These are phyloP conservation scores for Cynopterus sphinx DNA, from an alignment of 2,797 vertebrate genomes.

Conservation along the genomic window DNA sequence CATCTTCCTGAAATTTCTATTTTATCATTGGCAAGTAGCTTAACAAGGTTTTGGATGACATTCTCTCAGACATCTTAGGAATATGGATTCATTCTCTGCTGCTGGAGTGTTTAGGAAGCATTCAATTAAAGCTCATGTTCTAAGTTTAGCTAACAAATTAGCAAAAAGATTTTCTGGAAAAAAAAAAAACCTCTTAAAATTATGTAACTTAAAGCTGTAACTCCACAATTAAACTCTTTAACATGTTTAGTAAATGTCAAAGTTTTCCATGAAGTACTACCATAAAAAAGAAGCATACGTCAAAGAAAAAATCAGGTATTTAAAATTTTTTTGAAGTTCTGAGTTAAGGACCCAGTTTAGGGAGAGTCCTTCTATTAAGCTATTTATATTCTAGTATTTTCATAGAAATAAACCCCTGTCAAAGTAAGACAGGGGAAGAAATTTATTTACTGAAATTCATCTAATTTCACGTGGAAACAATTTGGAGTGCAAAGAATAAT, in stretches of 20 bases:
- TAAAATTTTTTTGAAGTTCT: neutral
- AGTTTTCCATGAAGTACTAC: neutral
- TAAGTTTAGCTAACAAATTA: conserved; percentile 26
- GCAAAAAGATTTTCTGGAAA: neutral
- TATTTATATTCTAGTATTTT: conserved; percentile 49
- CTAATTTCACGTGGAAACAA: conserved; percentile 46
- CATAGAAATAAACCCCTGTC: conserved; percentile 8
- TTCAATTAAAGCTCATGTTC: conserved; percentile 6
- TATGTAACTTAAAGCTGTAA: neutral
- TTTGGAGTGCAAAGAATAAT: neutral
- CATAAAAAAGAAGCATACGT: neutral
- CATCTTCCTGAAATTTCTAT: neutral
- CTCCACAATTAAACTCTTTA: neutral
- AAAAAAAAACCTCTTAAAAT: neutral
- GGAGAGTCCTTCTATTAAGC: neutral
- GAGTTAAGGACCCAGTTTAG: neutral
- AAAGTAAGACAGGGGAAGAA: conserved; percentile 34
- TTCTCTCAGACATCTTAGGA: neutral
- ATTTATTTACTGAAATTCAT: conserved; percentile 39
- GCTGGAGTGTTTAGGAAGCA: neutral
- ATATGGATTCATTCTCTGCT: neutral
- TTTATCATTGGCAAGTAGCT: neutral
- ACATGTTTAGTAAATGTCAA: neutral
- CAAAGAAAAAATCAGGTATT: neutral
- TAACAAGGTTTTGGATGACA: neutral